A percentile compares a stretch with the other conserved stretches of the same genome.
Conservation (phyloP, 2,113 vertebrate genomes). For the Mirza zaza region DNA sequence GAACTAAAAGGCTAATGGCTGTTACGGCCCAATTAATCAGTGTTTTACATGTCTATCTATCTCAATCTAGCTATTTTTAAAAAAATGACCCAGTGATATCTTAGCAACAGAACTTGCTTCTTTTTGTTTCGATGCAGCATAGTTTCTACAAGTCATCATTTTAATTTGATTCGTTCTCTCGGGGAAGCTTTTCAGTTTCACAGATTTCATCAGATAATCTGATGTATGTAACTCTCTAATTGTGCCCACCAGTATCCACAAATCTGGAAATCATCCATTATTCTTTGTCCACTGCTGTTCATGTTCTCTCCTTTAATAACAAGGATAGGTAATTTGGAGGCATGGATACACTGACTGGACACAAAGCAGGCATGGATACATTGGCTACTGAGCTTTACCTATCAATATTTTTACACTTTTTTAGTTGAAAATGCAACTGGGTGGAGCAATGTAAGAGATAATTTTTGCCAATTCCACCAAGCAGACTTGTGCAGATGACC, state of each 20-base stretch:
- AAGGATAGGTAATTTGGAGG: neutral
- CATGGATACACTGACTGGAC: neutral
- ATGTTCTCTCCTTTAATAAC: neutral
- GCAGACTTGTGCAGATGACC: neutral
- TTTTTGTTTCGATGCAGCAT: neutral
- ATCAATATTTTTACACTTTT: neutral
- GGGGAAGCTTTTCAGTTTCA: neutral
- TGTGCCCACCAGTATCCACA: neutral
- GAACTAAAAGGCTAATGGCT: conserved; percentile 59
- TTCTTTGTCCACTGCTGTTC: neutral
- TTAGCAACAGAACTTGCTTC: conserved; percentile 35
- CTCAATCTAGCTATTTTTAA: conserved; percentile 37
- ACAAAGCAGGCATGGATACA: neutral
- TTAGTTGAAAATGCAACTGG: neutral
- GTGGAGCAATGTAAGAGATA: neutral
- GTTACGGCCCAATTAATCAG: conserved; percentile 40
- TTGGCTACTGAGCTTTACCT: neutral
- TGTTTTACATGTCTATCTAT: neutral
- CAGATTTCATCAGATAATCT: conserved; percentile 4
- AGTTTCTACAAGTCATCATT: conserved; percentile 14
- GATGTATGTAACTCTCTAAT: neutral
- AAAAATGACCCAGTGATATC: conserved; percentile 54
- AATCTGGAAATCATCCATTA: neutral
- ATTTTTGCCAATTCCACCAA: neutral
- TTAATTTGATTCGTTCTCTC: conserved; percentile 18